Evolutionary conservation across 2,797 vertebrate species (phyloP).

Genomic region (Enteromius radiatus): DNA sequence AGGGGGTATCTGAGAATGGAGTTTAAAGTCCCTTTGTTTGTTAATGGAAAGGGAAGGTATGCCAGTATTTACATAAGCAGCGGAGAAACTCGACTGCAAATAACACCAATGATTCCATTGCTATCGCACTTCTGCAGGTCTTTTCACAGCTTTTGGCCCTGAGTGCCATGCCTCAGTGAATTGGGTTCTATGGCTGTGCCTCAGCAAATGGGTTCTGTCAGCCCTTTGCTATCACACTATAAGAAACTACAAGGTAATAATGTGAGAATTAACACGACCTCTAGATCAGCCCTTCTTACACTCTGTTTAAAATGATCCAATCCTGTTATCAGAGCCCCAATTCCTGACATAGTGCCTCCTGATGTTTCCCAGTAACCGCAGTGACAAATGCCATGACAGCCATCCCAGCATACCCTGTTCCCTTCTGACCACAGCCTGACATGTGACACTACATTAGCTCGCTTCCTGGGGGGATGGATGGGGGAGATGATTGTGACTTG

Average conservation of each 20-base stretch:
- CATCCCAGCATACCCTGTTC: conserved; percentile 31
- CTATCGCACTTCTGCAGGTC: conserved; percentile 4
- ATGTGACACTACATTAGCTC: conserved; percentile 64
- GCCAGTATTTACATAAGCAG: not conserved
- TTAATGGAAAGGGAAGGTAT: not conserved
- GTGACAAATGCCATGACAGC: conserved; percentile 45
- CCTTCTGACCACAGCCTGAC: conserved; percentile 33
- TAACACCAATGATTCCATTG: conserved; percentile 21
- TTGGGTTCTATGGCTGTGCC: conserved; percentile 3
- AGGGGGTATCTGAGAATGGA: not conserved
- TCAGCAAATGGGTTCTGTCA: conserved; percentile 34
- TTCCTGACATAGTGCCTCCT: conserved; percentile 46
- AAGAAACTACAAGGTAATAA: conserved; percentile 35
- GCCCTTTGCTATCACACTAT: conserved; percentile 29
- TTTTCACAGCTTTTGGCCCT: conserved; percentile 17
- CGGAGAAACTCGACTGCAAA: not conserved
- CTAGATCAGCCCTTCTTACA: conserved; percentile 12
- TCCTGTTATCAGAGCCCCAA: conserved; percentile 26
- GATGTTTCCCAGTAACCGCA: conserved; percentile 48
- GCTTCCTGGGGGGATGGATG: conserved; percentile 30
- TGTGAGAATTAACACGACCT: conserved; percentile 29
- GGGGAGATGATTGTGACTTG: not conserved
- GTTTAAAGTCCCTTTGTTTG: not conserved
- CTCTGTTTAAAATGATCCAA: conserved; percentile 29
- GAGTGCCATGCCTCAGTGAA: conserved; percentile 20